Conservation (phyloP, 2,888 invertebrate species). For the Nomada fucata region DNA sequence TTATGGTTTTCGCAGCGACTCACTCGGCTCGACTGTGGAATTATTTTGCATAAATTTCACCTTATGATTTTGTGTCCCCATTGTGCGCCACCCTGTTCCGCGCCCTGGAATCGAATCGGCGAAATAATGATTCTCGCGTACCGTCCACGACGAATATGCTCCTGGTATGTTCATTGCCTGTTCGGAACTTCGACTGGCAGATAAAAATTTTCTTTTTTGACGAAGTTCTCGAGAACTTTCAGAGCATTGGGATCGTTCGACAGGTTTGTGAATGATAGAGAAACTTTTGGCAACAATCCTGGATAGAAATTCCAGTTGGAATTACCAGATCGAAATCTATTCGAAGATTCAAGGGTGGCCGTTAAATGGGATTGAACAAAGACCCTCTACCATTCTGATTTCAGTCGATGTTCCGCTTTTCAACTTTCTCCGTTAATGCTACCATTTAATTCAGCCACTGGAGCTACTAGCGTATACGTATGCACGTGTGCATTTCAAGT, state of each 20-base stretch:
- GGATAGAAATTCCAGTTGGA: neutral
- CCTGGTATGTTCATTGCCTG: neutral
- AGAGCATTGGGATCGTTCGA: no score
- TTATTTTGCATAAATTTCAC: conserved; percentile 67
- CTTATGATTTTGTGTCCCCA: conserved; percentile 17
- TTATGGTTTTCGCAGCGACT: conserved; percentile 61
- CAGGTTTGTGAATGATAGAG: no score
- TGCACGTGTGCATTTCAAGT: no score
- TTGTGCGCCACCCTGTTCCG: neutral
- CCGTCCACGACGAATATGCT: neutral
- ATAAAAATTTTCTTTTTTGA: no score
- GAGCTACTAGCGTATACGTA: neutral
- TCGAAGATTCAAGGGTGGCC: neutral
- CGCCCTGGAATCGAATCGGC: neutral
- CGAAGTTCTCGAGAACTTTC: no score
- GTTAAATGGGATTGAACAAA: neutral
- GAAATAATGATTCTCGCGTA: neutral
- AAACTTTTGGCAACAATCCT: no score
- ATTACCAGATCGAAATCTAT: neutral
- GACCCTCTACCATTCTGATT: neutral
- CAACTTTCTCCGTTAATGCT: conserved; percentile 23
- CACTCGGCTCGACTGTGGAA: conserved; percentile 39
- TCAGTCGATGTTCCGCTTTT: neutral
- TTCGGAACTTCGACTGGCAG: no score
- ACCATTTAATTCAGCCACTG: conserved; percentile 28